A percentile compares a stretch with the other conserved stretches of the same genome.
These are phyloP conservation scores for Epizoanthus scotinus DNA, from an alignment of 92 coral and sea anemone genomes.

Conservation along the genomic window DNA sequence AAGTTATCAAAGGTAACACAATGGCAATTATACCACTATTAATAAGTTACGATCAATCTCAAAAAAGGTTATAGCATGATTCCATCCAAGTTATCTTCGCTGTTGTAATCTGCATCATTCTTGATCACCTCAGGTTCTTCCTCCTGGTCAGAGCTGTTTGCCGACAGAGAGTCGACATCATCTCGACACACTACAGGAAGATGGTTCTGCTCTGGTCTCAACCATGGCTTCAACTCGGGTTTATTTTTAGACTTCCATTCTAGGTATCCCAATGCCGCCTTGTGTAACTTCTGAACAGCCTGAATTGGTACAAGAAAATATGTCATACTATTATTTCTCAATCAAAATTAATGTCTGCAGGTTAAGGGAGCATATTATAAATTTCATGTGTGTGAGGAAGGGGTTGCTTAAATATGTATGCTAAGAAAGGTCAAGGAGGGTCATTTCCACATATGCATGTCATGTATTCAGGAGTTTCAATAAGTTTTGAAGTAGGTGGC, in stretches of 20 bases:
- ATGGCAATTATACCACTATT: neutral
- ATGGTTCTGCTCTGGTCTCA: conserved; percentile 88
- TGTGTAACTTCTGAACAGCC: conserved; percentile 82
- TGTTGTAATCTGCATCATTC: conserved; percentile 68
- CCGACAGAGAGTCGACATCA: conserved; percentile 67
- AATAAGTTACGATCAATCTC: too few species aligned
- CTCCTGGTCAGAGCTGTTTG: conserved; percentile 54
- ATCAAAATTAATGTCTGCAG: too few species aligned
- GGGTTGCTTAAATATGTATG: too few species aligned
- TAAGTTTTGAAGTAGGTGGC: too few species aligned
- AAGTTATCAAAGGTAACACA: neutral
- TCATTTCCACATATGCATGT: too few species aligned
- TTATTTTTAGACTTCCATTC: conserved; percentile 83
- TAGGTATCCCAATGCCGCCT: conserved; percentile 79
- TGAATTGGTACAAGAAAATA: conserved; percentile 9
- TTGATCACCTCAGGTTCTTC: conserved; percentile 64
- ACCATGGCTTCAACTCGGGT: conserved; percentile 93
- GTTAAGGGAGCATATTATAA: too few species aligned
- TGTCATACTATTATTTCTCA: neutral
- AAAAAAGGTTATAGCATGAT: conserved; percentile 41
- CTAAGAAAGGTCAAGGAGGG: too few species aligned
- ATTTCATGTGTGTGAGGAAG: too few species aligned
- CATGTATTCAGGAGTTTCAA: too few species aligned
- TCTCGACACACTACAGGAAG: conserved; percentile 72
- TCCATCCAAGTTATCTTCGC: conserved; percentile 82